Conservation (phyloP, 2,888 invertebrate genomes). For the Actias luna region DNA sequence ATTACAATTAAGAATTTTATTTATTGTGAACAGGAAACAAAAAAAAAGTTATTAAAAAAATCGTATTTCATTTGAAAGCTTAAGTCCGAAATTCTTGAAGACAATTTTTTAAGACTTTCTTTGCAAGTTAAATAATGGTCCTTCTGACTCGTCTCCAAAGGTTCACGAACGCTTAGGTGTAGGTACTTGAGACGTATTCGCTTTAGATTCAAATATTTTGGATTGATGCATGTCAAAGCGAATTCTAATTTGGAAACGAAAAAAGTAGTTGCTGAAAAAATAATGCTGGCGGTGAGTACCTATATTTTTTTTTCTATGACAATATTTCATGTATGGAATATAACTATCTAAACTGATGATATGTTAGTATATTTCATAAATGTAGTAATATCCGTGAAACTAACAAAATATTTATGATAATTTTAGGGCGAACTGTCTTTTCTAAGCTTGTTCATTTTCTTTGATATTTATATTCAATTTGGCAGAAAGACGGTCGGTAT, state of each 20-base stretch:
- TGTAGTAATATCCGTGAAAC: conserved; percentile 34
- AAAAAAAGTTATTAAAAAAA: background rate
- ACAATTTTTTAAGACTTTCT: conserved; percentile 25
- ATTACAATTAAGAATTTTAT: too few relatives aligned
- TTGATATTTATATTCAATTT: conserved; percentile 20
- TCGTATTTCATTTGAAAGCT: background rate
- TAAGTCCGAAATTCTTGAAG: conserved; percentile 8
- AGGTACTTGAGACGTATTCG: conserved; percentile 43
- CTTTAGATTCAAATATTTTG: conserved; percentile 52
- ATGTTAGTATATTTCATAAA: too few relatives aligned
- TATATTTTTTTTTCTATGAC: background rate
- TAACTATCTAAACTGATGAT: too few relatives aligned
- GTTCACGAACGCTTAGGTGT: conserved; percentile 55
- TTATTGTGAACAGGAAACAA: too few relatives aligned
- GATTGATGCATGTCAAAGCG: conserved; percentile 41
- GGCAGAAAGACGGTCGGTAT: conserved; percentile 7
- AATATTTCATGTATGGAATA: too few relatives aligned
- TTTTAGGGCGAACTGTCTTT: conserved; percentile 33
- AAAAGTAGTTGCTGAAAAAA: background rate
- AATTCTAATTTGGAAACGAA: conserved; percentile 38
- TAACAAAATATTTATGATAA: conserved; percentile 41
- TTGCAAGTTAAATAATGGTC: conserved; percentile 28
- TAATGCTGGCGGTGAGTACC: background rate
- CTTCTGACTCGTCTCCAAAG: conserved; percentile 35
- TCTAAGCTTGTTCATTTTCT: conserved; percentile 23